Conservation (phyloP, 2,888 invertebrate genomes). For the Drosophila recens region DNA sequence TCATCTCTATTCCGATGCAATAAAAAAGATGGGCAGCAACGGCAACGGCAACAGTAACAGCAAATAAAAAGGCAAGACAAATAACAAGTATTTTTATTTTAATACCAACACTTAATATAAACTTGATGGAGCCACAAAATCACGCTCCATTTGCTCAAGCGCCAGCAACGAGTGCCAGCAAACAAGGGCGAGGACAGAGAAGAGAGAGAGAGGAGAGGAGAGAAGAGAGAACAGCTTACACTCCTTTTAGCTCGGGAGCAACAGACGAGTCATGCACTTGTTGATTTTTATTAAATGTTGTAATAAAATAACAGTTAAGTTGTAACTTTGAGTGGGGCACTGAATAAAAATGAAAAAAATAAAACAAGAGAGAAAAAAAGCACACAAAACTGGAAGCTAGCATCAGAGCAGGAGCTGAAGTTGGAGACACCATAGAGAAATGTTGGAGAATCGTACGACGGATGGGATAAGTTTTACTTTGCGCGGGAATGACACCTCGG, state of each 20-base stretch:
- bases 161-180: slow-evolving; percentile 35
- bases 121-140: slow-evolving; percentile 82
- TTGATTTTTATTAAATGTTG: slow-evolving; percentile 81
- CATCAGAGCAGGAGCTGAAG: slow-evolving; percentile 20
- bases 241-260: slow-evolving; percentile 53
- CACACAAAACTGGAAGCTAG: slow-evolving; percentile 3
- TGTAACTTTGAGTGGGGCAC: slow-evolving; percentile 79
- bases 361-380: background rate
- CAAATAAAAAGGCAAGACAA: slow-evolving; percentile 78
- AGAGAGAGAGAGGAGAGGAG: slow-evolving; percentile 2
- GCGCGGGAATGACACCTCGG: slow-evolving; percentile 45
- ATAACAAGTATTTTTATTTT: slow-evolving; percentile 82
- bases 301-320: slow-evolving; percentile 81
- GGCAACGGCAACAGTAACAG: slow-evolving; percentile 20
- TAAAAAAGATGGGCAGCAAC: slow-evolving; percentile 50
- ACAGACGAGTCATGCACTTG: slow-evolving; percentile 76
- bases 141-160: slow-evolving; percentile 79
- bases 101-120: slow-evolving; percentile 81
- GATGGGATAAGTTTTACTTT: slow-evolving; percentile 45
- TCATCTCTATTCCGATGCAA: slow-evolving; percentile 49
- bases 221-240: slow-evolving; percentile 24
- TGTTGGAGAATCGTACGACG: slow-evolving; percentile 28
- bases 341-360: slow-evolving; percentile 56
- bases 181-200: slow-evolving; percentile 41
- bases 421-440: slow-evolving; percentile 24